These are phyloP conservation scores for Drosophila peninsularis DNA, from an alignment of 2,888 invertebrate genomes.

Conservation along the genomic window DNA sequence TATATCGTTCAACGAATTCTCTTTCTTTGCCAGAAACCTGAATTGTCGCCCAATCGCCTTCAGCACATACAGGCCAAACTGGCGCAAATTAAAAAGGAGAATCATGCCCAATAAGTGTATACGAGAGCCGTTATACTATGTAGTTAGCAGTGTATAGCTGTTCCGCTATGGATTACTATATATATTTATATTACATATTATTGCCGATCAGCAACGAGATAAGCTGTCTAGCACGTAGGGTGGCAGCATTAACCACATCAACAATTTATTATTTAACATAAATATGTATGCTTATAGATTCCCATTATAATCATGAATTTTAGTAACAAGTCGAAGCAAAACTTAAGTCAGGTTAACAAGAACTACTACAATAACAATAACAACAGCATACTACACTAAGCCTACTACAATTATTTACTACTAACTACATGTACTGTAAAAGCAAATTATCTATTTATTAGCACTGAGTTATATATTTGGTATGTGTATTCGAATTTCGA, in stretches of 20 bases:
- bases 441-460: conserved; percentile 54
- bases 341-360: conserved; percentile 63
- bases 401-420: conserved; percentile 53
- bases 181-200: conserved; percentile 41
- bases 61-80: conserved; percentile 84
- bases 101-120: conserved; percentile 72
- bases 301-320: conserved; percentile 51
- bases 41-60: conserved; percentile 84
- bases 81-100: conserved; percentile 84
- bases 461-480: conserved; percentile 69
- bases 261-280: conserved; percentile 74
- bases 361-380: conserved; percentile 51
- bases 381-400: conserved; percentile 43
- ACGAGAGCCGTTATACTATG: conserved; percentile 37
- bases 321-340: conserved; percentile 55
- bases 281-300: conserved; percentile 60
- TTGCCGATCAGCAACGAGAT: conserved; percentile 33
- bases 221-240: conserved; percentile 27
- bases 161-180: conserved; percentile 38
- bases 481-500: conserved; percentile 44
- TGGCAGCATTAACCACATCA: conserved; percentile 35
- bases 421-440: conserved; percentile 40
- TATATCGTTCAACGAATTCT: conserved; percentile 5
- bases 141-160: conserved; percentile 41
- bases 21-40: conserved; percentile 77